Evolutionary conservation across 2,888 invertebrate genomes (phyloP), one percentile per base, ranked within the genome.

Genomic region (Eulithis testata): DNA sequence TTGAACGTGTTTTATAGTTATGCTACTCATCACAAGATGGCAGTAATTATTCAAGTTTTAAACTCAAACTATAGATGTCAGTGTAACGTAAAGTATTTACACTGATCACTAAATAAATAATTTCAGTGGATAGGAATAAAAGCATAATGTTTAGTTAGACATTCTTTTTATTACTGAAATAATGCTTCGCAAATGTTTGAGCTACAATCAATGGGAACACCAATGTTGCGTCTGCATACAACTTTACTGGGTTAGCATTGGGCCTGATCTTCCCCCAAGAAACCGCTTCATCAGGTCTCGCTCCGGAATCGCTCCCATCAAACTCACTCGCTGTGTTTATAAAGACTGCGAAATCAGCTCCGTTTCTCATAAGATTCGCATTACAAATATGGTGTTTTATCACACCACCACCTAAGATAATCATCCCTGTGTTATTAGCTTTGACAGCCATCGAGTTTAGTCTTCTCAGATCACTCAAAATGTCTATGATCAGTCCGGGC

Each of bases 331-430:
- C 97, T 0, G 99, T 99, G 86, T 99, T 99, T 11, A 99, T 92
- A 87, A 97, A 99, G 0, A 99, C 98, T 0, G 98, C 94, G 90
- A 94, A 99, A 87, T 99, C 98, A 0, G 99, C 98, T 12, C 99
- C 99, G 87, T 99, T 99, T 75, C 99, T 95, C 99, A 99, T 99
- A 63, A 99, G 94, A 94, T 99, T 99, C 1, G 99, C 99, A 94
- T 99, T 99, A 89, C 98, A 99, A 76, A 99, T 99, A 84, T 99
- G 99, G 91, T 99, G 99, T 89, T 99, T 99, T n/a, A 99, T 94
- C 0, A 99, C 93, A 8, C 99, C 99, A 0, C 99, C 99, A 4
- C 99, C 99, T 65, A 99, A 88, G 68, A 99, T 98, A 47, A 99
- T 96, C 95, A 99, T 97, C 11, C 99, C 99, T n/a, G 97, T 96